Conservation (phyloP, 2,888 invertebrate species). For the Allacma fusca region DNA sequence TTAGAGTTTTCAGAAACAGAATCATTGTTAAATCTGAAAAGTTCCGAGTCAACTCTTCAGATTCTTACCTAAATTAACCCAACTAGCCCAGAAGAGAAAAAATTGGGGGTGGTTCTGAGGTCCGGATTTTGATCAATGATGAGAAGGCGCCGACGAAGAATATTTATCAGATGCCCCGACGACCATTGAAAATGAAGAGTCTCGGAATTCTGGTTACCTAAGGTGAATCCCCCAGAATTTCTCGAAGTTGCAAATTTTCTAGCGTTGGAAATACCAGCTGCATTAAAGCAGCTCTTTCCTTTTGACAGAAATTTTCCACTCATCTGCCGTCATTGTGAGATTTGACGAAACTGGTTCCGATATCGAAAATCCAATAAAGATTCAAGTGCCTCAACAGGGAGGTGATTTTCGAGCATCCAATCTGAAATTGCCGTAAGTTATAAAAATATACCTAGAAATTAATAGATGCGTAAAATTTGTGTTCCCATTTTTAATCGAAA, state of each 20-base stretch:
- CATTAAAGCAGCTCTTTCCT: conserved; percentile 7
- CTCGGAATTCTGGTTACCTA: conserved; percentile 34
- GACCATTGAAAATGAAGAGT: conserved; percentile 34
- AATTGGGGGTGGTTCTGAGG: background rate
- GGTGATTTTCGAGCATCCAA: conserved; percentile 32
- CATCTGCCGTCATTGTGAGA: conserved; percentile 30
- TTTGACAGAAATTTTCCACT: too few relatives aligned
- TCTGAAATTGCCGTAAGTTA: conserved; percentile 37
- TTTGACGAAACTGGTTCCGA: conserved; percentile 35
- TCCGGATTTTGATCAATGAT: conserved; percentile 27
- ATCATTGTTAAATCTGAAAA: too few relatives aligned
- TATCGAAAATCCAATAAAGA: conserved; percentile 26
- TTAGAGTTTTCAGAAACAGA: too few relatives aligned
- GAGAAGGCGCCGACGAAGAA: background rate
- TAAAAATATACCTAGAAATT: too few relatives aligned
- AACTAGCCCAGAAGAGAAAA: too few relatives aligned
- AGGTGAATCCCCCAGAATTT: conserved; percentile 31
- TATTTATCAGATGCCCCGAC: conserved; percentile 3
- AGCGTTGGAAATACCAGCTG: conserved; percentile 38
- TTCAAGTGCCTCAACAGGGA: conserved; percentile 26
- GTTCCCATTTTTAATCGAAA: too few relatives aligned
- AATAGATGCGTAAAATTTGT: too few relatives aligned
- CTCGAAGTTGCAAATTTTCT: conserved; percentile 45
- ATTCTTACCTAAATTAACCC: too few relatives aligned
- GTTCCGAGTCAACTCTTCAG: too few relatives aligned